Conservation (phyloP, 2,113 vertebrate genomes). For the Platichthys flesus region DNA sequence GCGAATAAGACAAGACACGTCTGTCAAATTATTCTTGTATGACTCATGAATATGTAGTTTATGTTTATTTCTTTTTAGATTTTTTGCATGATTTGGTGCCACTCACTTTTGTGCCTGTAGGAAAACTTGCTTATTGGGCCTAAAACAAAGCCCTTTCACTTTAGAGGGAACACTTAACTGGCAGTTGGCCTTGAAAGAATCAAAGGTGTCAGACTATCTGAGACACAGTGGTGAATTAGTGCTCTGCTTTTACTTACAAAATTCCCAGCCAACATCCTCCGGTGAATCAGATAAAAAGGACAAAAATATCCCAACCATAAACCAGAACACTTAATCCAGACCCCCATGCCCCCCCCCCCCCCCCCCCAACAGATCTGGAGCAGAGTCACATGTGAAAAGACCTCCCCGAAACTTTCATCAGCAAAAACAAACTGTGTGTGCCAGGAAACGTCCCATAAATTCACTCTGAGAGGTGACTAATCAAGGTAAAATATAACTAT, state of each 20-base stretch:
- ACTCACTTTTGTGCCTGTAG: background rate
- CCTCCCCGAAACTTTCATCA: conserved; percentile 18
- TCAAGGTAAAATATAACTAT: background rate
- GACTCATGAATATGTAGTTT: background rate
- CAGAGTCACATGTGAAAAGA: conserved; percentile 23
- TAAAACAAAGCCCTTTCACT: background rate
- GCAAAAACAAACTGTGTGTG: conserved; percentile 30
- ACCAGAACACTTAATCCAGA: conserved; percentile 14
- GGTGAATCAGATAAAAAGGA: conserved; percentile 47
- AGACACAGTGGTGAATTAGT: conserved; percentile 37
- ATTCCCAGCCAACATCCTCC: conserved; percentile 13
- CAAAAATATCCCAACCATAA: conserved; percentile 35
- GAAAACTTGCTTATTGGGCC: background rate
- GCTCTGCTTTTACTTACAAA: background rate
- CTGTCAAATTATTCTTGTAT: background rate
- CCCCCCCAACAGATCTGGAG: background rate
- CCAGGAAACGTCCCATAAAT: conserved; percentile 7
- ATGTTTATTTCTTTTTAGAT: background rate
- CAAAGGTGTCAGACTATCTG: conserved; percentile 24
- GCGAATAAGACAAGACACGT: background rate
- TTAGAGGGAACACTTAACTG: background rate
- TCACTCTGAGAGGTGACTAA: background rate
- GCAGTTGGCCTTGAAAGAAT: conserved; percentile 18
- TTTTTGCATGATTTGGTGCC: background rate
- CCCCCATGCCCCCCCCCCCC: background rate